Evolutionary conservation across 2,888 invertebrate genomes (phyloP), one percentile per base, ranked within the genome.

Genomic region (Leptopilina myrica): DNA sequence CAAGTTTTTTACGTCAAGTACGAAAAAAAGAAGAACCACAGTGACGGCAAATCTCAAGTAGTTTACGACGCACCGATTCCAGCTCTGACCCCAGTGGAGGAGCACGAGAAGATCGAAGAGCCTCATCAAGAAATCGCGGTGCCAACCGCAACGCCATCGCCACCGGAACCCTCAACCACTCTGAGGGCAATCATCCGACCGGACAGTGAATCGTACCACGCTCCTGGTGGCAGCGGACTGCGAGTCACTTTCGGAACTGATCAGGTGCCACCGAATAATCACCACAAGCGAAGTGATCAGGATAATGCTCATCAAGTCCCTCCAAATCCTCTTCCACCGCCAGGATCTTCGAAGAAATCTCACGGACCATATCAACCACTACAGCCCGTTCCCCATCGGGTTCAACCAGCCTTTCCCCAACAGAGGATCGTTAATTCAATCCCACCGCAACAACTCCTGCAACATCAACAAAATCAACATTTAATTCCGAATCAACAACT

Each of bases 1-100:
- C 97, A 97, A 87, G 97, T 97, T 0, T 97, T 97, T 90, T 97
- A 97, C 89, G 97, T 97, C 0, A 97, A 97, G 91, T 97, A 97
- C 89, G 96, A 97, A 89, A 92, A 92, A 80, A 97, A 97, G 90
- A 96, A 97, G 87, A 96, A 94, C 1, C 93, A 95, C 85, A 94
- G 96, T 14, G 93, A 94, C 84, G 94, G 95, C 0, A 94, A 95
- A 85, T 94, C 95, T 73, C 95, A 95, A 84, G 94, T 97, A 12
- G 94, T 97, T 76, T 95, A 97, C 89, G 97, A 97, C 81, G 94
- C 95, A 82, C 97, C 97, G 0, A 93, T 97, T 33, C 95, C 97
- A 9, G 97, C 97, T 8, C 92, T 97, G 33, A 95, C 95, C 56
- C 96, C 96, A 2, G 93, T 94, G 6, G 93, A 94, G 15, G 95